Conservation (phyloP, 1,140 invertebrate species). For the Littorina saxatilis region DNA sequence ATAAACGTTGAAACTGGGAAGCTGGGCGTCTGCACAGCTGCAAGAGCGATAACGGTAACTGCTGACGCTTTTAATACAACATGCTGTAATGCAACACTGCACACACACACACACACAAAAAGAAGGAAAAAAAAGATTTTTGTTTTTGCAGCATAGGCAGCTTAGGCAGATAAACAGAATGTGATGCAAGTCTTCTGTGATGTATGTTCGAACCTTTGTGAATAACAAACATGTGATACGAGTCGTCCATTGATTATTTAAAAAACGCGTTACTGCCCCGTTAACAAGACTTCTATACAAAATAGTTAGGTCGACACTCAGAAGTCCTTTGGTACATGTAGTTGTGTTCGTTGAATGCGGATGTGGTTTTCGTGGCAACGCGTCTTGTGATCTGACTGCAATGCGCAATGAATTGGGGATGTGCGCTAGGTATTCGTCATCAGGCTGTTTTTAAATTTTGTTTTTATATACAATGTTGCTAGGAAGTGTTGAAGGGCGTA, state of each 20-base stretch:
- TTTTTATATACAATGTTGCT: no score
- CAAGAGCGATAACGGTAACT: neutral
- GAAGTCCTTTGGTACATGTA: neutral
- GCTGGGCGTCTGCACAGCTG: neutral
- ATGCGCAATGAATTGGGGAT: no score
- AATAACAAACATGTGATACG: neutral
- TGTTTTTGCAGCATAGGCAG: neutral
- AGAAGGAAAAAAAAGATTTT: neutral
- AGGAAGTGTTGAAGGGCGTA: no score
- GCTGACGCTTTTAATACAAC: constrained; percentile 6
- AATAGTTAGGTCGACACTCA: neutral
- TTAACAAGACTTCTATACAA: neutral
- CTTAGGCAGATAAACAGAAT: neutral
- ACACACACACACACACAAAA: constrained; percentile 3
- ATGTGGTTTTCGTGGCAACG: no score
- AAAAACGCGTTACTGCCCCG: neutral
- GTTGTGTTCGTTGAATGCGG: neutral
- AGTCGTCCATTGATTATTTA: neutral
- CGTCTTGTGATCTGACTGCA: no score
- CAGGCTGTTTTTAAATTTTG: no score
- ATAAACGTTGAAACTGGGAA: no score
- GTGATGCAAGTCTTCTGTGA: neutral
- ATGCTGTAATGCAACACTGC: neutral
- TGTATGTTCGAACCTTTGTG: neutral
- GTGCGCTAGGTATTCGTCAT: no score